Conservation (phyloP, 2,797 vertebrate genomes). For the Falco cherrug region DNA sequence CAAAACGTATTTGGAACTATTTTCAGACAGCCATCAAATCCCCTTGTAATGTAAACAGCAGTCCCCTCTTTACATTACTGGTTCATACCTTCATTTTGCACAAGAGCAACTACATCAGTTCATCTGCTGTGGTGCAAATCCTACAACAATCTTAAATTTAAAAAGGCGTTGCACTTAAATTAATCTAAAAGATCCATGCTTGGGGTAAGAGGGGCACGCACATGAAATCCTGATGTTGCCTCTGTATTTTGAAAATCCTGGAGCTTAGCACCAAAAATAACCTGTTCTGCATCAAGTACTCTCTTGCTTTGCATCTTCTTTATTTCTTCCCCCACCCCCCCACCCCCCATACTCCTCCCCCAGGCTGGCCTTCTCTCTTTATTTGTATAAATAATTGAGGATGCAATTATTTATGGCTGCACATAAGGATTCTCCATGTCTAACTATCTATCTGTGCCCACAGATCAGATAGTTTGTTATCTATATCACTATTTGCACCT, state of each 20-base stretch:
- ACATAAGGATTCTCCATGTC: constrained; percentile 66
- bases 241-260: neutral
- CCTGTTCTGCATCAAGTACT: neutral
- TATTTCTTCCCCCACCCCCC: neutral
- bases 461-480: constrained; percentile 71
- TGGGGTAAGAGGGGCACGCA: neutral
- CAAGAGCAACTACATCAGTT: neutral
- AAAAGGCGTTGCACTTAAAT: neutral
- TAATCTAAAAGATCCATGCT: neutral
- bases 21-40: neutral
- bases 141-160: neutral
- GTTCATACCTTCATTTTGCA: constrained; percentile 4
- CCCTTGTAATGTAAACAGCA: neutral
- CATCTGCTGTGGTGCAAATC: neutral
- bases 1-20: neutral
- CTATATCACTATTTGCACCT: constrained; percentile 71
- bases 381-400: constrained; percentile 68
- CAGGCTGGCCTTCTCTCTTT: constrained; percentile 33
- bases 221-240: neutral
- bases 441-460: constrained; percentile 65
- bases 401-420: constrained; percentile 66
- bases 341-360: neutral
- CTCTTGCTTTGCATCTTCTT: neutral
- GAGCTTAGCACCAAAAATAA: neutral
- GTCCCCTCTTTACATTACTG: neutral